These are phyloP conservation scores for Drosophila lacicola DNA, from an alignment of 2,888 invertebrate species.

Conservation along the genomic window DNA sequence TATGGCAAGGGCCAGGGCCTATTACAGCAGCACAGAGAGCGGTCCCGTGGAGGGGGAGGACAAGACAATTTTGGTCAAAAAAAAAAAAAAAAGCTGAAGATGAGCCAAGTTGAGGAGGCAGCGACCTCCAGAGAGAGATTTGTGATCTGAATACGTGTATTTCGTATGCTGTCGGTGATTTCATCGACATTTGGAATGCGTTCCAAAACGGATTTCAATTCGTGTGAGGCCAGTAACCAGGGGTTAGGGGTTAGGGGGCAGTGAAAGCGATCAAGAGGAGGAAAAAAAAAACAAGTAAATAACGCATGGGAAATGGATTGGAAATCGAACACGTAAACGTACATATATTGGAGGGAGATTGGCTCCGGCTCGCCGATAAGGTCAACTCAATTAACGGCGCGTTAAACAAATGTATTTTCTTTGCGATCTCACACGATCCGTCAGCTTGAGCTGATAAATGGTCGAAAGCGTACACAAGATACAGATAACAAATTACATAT, in stretches of 20 bases:
- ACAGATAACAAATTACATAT: neutral
- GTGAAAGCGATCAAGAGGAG: conserved; percentile 47
- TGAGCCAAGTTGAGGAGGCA: conserved; percentile 37
- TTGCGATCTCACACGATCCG: conserved; percentile 58
- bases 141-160: conserved; percentile 30
- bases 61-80: conserved; percentile 41
- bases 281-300: neutral
- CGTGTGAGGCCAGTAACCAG: conserved; percentile 31
- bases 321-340: conserved; percentile 41
- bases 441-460: conserved; percentile 58
- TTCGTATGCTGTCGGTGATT: conserved; percentile 38
- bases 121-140: conserved; percentile 43
- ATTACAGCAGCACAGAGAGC: conserved; percentile 30
- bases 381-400: conserved; percentile 72
- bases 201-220: conserved; percentile 25
- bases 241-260: conserved; percentile 17
- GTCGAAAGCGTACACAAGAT: conserved; percentile 22
- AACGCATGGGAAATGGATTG: conserved; percentile 36
- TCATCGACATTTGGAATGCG: conserved; percentile 46
- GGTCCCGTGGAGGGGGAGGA: neutral
- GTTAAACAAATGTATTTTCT: conserved; percentile 61
- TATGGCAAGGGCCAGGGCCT: conserved; percentile 50
- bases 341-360: conserved; percentile 7
- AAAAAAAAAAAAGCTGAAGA: conserved; percentile 17
- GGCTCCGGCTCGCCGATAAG: conserved; percentile 54